A percentile compares a stretch with the other conserved stretches of the same genome.
Conservation (phyloP, 2,888 invertebrate genomes). For the Leptinotarsa tumamoca region DNA sequence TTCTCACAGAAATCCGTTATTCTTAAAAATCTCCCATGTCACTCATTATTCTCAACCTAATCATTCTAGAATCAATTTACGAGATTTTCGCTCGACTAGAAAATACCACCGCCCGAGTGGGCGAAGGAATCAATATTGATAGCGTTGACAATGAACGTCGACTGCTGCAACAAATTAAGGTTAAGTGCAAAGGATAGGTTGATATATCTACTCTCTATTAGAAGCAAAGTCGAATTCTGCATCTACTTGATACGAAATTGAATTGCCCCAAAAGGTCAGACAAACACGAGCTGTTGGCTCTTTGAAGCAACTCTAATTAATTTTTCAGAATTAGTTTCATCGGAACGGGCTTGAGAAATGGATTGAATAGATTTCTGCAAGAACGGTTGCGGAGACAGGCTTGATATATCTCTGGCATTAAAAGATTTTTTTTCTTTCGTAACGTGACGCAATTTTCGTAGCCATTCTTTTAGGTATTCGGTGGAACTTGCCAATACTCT, state of each 20-base stretch:
- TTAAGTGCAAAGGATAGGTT: slow-evolving; percentile 19
- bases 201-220: slow-evolving; percentile 18
- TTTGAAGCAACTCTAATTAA: background rate
- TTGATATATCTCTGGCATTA: too few relatives aligned
- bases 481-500: too few relatives aligned
- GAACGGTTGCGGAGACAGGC: too few relatives aligned
- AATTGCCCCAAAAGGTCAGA: slow-evolving; percentile 20
- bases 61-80: background rate
- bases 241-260: slow-evolving; percentile 19
- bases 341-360: background rate
- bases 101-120: background rate
- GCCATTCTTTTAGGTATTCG: too few relatives aligned
- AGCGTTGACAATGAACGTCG: background rate
- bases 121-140: background rate
- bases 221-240: slow-evolving; percentile 19
- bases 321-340: background rate
- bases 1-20: background rate
- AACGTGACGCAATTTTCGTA: too few relatives aligned
- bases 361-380: too few relatives aligned
- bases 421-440: too few relatives aligned
- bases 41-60: too few relatives aligned
- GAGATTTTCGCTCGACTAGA: background rate
- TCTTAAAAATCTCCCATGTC: too few relatives aligned
- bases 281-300: slow-evolving; percentile 7
- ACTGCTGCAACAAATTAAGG: slow-evolving; percentile 20